phyloP scores from a whole-genome alignment of 2,113 vertebrate species.

The Conger conger region DNA sequence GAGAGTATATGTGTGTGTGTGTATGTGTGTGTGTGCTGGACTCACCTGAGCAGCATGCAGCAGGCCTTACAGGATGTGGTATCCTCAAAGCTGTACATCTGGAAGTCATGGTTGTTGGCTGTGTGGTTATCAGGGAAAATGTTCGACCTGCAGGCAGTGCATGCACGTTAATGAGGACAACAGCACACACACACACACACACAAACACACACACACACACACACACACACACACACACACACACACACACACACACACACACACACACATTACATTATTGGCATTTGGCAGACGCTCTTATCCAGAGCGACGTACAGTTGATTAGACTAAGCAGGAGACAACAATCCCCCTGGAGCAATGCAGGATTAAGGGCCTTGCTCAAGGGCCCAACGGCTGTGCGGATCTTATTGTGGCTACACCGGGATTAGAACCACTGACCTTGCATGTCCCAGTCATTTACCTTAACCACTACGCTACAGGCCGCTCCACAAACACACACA shows the following conservation, averaged over 20 bases:
- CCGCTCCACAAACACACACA: slow-evolving; percentile 10
- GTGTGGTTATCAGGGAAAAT: slow-evolving; percentile 83
- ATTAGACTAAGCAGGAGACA: no score
- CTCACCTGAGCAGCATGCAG: slow-evolving; percentile 89
- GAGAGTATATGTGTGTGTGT: no score
- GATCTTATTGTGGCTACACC: no score
- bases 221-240: not conserved
- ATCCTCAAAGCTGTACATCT: slow-evolving; percentile 93
- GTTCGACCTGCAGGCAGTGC: slow-evolving; percentile 76
- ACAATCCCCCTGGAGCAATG: no score
- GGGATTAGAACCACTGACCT: no score
- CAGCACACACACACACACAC: not conserved
- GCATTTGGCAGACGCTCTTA: no score
- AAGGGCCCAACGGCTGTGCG: no score
- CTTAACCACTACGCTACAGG: no score
- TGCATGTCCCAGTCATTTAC: no score
- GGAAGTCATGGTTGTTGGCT: slow-evolving; percentile 89
- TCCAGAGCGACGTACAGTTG: no score
- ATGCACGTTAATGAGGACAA: not conserved
- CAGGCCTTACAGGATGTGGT: slow-evolving; percentile 88
- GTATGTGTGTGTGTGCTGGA: not conserved
- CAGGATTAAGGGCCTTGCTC: no score
- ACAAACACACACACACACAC: slow-evolving; percentile 11
- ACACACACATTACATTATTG: not conserved
- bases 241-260: not conserved